Base-by-base conservation (phyloP, 2,113 vertebrate species). In the Dicrurus megarhynchus region DNA sequence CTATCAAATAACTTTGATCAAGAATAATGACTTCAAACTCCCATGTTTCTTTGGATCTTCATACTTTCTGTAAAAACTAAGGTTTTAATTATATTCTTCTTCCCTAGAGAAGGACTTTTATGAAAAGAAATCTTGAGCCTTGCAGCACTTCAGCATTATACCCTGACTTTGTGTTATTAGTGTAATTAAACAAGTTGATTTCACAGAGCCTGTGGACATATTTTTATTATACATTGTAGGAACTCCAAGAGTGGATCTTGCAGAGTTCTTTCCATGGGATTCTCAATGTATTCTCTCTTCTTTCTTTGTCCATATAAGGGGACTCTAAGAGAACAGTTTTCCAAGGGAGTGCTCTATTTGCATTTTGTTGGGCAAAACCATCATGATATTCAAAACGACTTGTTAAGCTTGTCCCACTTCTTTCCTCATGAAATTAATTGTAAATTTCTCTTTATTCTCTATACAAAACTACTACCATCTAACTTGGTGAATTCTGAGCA, bases 181-280 rank as follows among this genome's bases (percentile, higher is more conserved):
- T 59, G 37, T 91, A 95, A 97, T 90, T 95, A 96, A 91, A 88
- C 59, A 92, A 90, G 87, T 64, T 71, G 79, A 76, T 96, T 95
- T 96, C 49, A 67, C 60, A 67, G 74, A 92, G 44, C 88, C 49
- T 90, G 53, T 85, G 71, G 95, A 91, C 52, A 87, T 4, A 35
- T 76, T 86, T 93, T 94, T 89, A 73, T 83, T 85, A 55, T 26
- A 69, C 14, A 14, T 44, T 89, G 28, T 49, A 79, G 71, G 17
- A 5, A 73, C 22, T 87, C 26, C 28, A 87, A 61, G 52, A 46
- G 37, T 56, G 78, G 19, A 69, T 67, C n/a, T 27, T 53, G 5
- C 2, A 2, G 39, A 86, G 5, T 52, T 65, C 30, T 63, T 95
- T 95, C 67, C 52, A 39, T 4, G 33, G 35, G 33, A 61, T 53